Evolutionary conservation across 2,888 invertebrate genomes (phyloP).

Genomic region (Sepioteuthis lessoniana): DNA sequence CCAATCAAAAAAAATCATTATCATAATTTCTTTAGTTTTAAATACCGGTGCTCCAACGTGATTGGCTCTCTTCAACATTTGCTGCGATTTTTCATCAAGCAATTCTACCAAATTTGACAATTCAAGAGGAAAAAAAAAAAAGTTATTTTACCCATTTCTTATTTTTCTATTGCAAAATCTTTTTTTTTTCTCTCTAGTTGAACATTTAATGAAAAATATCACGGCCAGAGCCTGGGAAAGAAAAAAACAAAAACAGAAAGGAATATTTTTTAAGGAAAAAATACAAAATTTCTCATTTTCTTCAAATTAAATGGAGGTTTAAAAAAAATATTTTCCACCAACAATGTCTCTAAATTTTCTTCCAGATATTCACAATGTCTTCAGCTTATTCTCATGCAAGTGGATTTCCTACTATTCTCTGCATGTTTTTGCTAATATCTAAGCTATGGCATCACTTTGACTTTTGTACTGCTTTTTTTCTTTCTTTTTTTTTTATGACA

Average conservation of each 20-base stretch:
- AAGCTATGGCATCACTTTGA: not conserved
- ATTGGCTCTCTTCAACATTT: not conserved
- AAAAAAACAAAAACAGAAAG: not conserved
- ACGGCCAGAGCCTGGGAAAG: not conserved
- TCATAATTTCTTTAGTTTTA: not conserved
- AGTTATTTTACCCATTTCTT: not conserved
- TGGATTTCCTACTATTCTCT: not conserved
- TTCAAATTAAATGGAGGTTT: not conserved
- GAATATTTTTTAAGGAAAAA: not conserved
- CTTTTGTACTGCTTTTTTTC: too few relatives aligned
- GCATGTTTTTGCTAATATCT: not conserved
- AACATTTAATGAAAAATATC: not conserved
- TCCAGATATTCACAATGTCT: not conserved
- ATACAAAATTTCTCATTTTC: not conserved
- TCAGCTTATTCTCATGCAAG: not conserved
- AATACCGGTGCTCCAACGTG: constrained; percentile 33
- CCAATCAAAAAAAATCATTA: not conserved
- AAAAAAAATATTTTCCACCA: not conserved
- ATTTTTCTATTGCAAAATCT: not conserved
- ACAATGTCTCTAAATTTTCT: not conserved
- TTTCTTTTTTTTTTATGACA: not conserved
- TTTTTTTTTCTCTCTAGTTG: not conserved
- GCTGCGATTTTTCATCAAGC: not conserved
- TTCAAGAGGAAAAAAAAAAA: not conserved
- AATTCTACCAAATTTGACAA: not conserved